Conservation (phyloP, 1,140 invertebrate species). For the Augochlora pura region DNA sequence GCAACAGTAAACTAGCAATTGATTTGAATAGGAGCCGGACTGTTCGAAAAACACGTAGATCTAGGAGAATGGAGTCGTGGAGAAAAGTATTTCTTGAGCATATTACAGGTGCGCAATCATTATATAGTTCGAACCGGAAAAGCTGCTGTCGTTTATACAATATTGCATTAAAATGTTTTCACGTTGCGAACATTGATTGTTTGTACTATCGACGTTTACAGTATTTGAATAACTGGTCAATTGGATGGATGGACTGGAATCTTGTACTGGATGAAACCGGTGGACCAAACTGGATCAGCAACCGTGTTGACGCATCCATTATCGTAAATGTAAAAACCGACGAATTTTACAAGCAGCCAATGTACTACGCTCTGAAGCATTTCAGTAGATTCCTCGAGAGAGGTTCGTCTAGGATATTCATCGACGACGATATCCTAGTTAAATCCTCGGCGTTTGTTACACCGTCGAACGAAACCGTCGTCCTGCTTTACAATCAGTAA, state of each 20-base stretch:
- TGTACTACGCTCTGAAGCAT: slow-evolving; percentile 93
- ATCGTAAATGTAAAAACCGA: slow-evolving; percentile 84
- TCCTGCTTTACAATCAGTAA: slow-evolving; percentile 86
- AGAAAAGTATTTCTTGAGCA: slow-evolving; percentile 85
- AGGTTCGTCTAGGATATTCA: slow-evolving; percentile 81
- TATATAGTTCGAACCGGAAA: too few species aligned
- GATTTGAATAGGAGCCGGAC: background rate
- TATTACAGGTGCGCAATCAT: slow-evolving; percentile 82
- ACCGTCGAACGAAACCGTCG: slow-evolving; percentile 81
- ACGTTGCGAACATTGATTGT: too few species aligned
- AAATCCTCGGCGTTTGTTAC: slow-evolving; percentile 81
- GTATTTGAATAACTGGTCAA: slow-evolving; percentile 86
- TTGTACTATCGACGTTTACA: slow-evolving; percentile 67
- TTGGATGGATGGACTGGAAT: slow-evolving; percentile 96
- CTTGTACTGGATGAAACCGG: slow-evolving; percentile 88
- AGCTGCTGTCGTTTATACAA: background rate
- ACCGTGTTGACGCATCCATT: slow-evolving; percentile 90
- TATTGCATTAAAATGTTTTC: too few species aligned
- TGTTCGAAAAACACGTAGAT: slow-evolving; percentile 74
- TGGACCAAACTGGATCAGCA: slow-evolving; percentile 90
- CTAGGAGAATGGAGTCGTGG: slow-evolving; percentile 90
- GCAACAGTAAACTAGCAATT: too few species aligned
- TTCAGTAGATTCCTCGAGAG: slow-evolving; percentile 90
- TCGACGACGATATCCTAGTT: slow-evolving; percentile 50
- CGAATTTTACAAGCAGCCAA: slow-evolving; percentile 94